Base-by-base conservation (phyloP, 2,113 vertebrate genomes). In the Lutjanus erythropterus region DNA sequence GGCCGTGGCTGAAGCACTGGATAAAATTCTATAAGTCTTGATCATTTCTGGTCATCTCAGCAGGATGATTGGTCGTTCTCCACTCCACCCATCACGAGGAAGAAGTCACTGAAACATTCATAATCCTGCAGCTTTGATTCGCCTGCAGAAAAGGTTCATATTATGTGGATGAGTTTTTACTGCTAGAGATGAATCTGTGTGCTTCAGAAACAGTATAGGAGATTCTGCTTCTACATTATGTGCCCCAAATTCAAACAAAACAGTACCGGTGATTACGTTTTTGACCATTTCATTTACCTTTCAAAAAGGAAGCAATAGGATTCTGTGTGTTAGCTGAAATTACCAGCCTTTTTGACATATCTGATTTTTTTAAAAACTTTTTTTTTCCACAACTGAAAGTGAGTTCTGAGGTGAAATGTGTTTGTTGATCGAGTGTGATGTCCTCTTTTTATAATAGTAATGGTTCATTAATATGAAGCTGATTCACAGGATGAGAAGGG, bases 221-320 rank as follows among this genome's bases (percentile, higher is more conserved):
- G 62, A 61, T 33, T 66, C 15, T 25, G 58, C 41, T 21, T 5
- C 2, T 77, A n/a, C n/a, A 19, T 31, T 31, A 56, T 49, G 33
- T 50, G 44, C 52, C 37, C 78, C 58, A 9, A 31, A 44, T 62
- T 68, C 23, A 15, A 27, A 35, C 73, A 50, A 71, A 41, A 75
- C 42, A 65, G 1, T 15, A 41, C 37, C 14, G 55, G 50, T 75
- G 50, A 41, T 21, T 11, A 23, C 53, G 42, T 53, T 9, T 37
- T 53, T 78, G 37, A 77, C 4, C 61, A 79, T 50, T 72, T 78
- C 52, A 62, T 85, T 77, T 61, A 49, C 88, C 79, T 90, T 88
- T 86, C 4, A 47, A 55, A 78, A 80, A 82, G 74, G 70, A 80
- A 91, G 72, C 88, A 87, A 81, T 88, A 89, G 37, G 56, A 67